phyloP scores from a whole-genome alignment of 2,888 invertebrate species.

The Heliconius ethilla region DNA sequence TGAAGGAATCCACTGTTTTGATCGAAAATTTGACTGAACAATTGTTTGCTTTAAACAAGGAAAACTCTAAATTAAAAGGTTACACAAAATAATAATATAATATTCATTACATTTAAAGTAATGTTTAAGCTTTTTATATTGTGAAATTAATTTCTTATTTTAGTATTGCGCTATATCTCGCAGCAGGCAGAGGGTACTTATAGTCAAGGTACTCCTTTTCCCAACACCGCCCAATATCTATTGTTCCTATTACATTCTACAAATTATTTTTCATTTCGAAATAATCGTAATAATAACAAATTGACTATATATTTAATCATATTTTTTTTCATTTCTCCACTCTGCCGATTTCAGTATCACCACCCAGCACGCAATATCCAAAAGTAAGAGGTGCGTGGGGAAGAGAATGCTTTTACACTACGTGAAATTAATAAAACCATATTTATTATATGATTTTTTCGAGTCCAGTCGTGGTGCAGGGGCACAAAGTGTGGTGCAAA shows the following conservation, averaged over 20 bases:
- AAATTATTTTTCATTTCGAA: too few species aligned
- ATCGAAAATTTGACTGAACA: constrained; percentile 87
- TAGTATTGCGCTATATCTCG: neutral
- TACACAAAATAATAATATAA: constrained; percentile 20
- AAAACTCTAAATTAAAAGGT: constrained; percentile 69
- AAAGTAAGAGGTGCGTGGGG: neutral
- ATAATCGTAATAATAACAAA: too few species aligned
- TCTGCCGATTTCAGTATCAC: neutral
- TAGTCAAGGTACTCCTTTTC: neutral
- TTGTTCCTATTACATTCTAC: too few species aligned
- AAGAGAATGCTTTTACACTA: neutral
- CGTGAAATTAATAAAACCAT: too few species aligned
- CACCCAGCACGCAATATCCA: neutral
- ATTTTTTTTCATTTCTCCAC: neutral
- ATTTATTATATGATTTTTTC: too few species aligned
- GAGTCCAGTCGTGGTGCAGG: too few species aligned
- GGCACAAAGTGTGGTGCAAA: too few species aligned
- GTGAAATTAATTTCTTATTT: neutral
- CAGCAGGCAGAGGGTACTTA: neutral
- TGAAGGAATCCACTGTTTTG: constrained; percentile 86
- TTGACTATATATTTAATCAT: too few species aligned
- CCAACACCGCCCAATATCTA: neutral
- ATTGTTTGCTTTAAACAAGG: constrained; percentile 67
- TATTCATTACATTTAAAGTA: neutral
- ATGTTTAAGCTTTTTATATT: too few species aligned